These are phyloP conservation scores for Diphyllodes magnificus DNA, from an alignment of 2,113 vertebrate genomes.

Conservation along the genomic window DNA sequence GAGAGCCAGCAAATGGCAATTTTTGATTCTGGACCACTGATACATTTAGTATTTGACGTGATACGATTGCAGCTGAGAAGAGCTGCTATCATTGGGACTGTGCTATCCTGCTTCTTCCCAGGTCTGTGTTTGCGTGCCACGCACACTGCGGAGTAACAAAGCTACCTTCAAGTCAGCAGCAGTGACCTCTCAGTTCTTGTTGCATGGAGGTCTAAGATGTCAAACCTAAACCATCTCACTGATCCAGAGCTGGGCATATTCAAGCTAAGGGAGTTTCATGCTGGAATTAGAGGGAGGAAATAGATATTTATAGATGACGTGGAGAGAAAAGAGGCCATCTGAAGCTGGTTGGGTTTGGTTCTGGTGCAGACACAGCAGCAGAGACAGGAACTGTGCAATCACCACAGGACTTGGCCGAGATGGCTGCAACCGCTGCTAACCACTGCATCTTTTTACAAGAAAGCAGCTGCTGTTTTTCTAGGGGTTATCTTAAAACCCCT, in stretches of 20 bases:
- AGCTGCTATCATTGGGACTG: background rate
- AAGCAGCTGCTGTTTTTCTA: background rate
- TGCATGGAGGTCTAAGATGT: background rate
- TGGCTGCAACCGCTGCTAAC: background rate
- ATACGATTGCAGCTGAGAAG: background rate
- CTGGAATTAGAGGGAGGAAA: background rate
- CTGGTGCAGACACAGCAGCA: background rate
- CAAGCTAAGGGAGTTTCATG: background rate
- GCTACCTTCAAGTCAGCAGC: background rate
- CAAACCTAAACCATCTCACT: background rate
- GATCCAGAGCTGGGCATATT: background rate
- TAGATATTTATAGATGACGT: background rate
- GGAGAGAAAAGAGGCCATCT: background rate
- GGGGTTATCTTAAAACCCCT: background rate
- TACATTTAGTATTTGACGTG: background rate
- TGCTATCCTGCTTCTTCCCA: background rate
- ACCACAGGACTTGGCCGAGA: background rate
- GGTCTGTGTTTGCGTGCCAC: rapidly evolving
- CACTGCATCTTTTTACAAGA: background rate
- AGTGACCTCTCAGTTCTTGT: background rate
- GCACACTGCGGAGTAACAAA: background rate
- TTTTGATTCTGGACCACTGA: background rate
- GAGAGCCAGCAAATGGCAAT: background rate
- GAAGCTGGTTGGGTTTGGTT: background rate
- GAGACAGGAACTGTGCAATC: background rate